Base-by-base conservation (phyloP, 1,140 invertebrate species). In the Papilio glaucus region DNA sequence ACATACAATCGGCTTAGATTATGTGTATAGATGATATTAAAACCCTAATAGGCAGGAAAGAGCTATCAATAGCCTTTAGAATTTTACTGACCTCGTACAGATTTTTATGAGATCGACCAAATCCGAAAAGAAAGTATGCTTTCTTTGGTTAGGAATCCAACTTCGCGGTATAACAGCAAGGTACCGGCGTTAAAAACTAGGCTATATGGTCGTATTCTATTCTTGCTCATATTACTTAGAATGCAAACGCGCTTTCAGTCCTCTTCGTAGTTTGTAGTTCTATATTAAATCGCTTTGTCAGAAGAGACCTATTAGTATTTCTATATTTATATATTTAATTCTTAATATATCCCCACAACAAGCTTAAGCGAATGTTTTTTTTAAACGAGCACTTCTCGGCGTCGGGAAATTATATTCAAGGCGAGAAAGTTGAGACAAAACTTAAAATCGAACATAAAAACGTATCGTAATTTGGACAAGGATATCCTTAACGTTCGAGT, bases 401-500 rank as follows among this genome's bases (percentile, higher is more conserved):
- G n/a, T n/a, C n/a, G n/a, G n/a, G n/a, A n/a, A 49, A 49, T 49
- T 49, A 49, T 21, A 53, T 3, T 53, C 9, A 3, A 53, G 24
- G 21, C 49, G 49, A 24, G 49, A 53, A 53, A 53, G 49, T 53
- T 53, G 49, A 53, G 49, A 53, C 49, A 53, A 24, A 53, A 53
- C 21, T 53, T 53, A 24, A 53, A 53, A 24, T 9, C 18, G 49
- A 53, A 57, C 49, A 57, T 57, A 57, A 57, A 57, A 57, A 33
- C 62, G 33, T 38, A 38, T 65, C 15, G 67, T 69, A 69, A 69
- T 53, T 53, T 69, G 67, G 42, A 29, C 45, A 69, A 69, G 67
- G 67, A 69, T 69, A 69, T 69, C 42, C 67, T 49, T 49, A 33
- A 53, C 67, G 37, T 65, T 65, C 15, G 15, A 26, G 24, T 49